phyloP scores from a whole-genome alignment of 2,888 invertebrate species.

The Lithophane socia region DNA sequence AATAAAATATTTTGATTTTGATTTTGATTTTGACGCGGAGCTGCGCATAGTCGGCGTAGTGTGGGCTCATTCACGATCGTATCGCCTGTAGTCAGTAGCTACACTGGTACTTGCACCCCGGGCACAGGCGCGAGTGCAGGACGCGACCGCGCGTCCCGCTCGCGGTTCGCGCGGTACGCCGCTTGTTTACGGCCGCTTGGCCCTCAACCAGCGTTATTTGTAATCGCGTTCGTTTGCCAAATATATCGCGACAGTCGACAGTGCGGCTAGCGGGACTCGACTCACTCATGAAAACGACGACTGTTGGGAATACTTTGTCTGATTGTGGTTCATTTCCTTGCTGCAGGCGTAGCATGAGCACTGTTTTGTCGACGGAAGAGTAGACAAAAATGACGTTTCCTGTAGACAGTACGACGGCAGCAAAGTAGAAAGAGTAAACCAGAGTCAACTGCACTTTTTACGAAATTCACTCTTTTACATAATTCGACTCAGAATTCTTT shows the following conservation, averaged over 20 bases:
- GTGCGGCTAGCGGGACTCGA: constrained; percentile 9
- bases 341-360: background rate
- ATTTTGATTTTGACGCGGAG: too few relatives aligned
- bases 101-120: too few relatives aligned
- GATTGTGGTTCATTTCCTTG: constrained; percentile 2
- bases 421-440: too few relatives aligned
- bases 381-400: too few relatives aligned
- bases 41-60: background rate
- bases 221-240: constrained; percentile 61
- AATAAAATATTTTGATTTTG: too few relatives aligned
- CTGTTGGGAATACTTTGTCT: background rate
- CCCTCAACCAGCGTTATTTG: constrained; percentile 60
- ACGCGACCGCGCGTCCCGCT: background rate
- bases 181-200: constrained; percentile 51
- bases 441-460: too few relatives aligned
- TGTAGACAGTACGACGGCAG: too few relatives aligned
- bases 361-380: too few relatives aligned
- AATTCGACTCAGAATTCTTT: too few relatives aligned
- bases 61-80: constrained; percentile 6
- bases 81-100: too few relatives aligned
- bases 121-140: background rate
- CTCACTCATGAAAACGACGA: background rate
- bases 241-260: constrained; percentile 9
- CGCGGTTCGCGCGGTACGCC: background rate
- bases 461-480: too few relatives aligned